Base-by-base conservation (phyloP, 2,888 invertebrate species). In the Plagodis pulveraria region DNA sequence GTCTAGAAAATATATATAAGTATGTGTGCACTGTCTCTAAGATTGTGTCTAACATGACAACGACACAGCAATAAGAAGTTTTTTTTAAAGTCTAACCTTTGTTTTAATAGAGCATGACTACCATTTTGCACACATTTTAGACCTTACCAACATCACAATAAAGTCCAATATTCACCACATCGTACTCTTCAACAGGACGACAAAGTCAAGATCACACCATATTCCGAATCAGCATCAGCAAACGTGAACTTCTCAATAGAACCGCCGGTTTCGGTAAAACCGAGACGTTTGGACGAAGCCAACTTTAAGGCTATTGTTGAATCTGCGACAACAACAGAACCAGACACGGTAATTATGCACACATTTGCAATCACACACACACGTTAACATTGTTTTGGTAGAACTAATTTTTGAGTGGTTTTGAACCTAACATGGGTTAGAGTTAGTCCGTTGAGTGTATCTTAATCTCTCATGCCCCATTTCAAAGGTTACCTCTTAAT, bases 121-220 rank as follows among this genome's bases (percentile, higher is more conserved):
- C 63, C 58, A 66, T 63, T 56, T 45, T 57, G 67, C 58, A 67
- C 53, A 57, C 52, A 50, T 35, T n/a, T 53, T 36, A 36, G 45
- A 48, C 42, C 12, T 35, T 11, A 57, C 34, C 45, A 48, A 41
- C 42, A 45, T 58, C 40, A 38, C 32, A 42, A 56, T 56, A 56
- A 45, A 52, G 32, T 52, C 36, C 5, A 12, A 52, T 38, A 61
- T 64, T 64, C 56, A 55, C 47, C 6, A 50, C 44, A 47, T 49
- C 56, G 50, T 56, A 72, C 63, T 66, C 55, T 60, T 52, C 76
- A 84, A 83, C 88, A 87, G 53, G 81, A 87, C 66, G 80, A 87
- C 65, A 85, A 87, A 71, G 87, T 91, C 65, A 85, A 87, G 66
- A 91, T 91, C 63, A 87, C 88, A 9, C 89, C 89, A 6, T 86